These are phyloP conservation scores for Monomorium pharaonis DNA, from an alignment of 1,140 invertebrate species.

Conservation along the genomic window DNA sequence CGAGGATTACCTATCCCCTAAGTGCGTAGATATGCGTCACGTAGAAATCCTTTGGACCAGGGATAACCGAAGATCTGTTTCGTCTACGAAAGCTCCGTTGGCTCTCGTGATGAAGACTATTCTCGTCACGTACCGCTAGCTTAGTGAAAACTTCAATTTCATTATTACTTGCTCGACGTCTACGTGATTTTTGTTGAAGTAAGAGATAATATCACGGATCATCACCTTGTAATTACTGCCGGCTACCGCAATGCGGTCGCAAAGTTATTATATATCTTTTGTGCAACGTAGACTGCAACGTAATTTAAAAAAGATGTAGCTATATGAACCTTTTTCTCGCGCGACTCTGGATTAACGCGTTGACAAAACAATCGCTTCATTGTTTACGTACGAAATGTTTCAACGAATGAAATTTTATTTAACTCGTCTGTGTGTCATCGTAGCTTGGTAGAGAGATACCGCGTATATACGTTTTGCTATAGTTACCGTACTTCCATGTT, in stretches of 20 bases:
- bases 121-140: background rate
- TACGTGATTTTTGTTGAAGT: constrained; percentile 18
- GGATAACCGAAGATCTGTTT: background rate
- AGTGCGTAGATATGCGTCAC: background rate
- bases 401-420: background rate
- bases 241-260: background rate
- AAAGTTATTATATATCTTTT: background rate
- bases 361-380: background rate
- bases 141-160: constrained; percentile 44
- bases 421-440: background rate
- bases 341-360: background rate
- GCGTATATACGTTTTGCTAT: background rate
- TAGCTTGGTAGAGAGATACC: background rate
- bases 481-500: background rate
- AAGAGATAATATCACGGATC: background rate
- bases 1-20: background rate
- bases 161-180: constrained; percentile 30
- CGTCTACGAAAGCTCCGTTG: background rate
- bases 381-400: background rate
- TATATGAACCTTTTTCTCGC: background rate
- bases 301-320: background rate
- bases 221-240: background rate
- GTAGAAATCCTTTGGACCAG: background rate
- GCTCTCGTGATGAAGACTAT: background rate
- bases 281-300: no score